A percentile compares a stretch with the other conserved stretches of the same genome.
phyloP scores from a whole-genome alignment of 2,113 vertebrate species.

The Aphyosemion australe region DNA sequence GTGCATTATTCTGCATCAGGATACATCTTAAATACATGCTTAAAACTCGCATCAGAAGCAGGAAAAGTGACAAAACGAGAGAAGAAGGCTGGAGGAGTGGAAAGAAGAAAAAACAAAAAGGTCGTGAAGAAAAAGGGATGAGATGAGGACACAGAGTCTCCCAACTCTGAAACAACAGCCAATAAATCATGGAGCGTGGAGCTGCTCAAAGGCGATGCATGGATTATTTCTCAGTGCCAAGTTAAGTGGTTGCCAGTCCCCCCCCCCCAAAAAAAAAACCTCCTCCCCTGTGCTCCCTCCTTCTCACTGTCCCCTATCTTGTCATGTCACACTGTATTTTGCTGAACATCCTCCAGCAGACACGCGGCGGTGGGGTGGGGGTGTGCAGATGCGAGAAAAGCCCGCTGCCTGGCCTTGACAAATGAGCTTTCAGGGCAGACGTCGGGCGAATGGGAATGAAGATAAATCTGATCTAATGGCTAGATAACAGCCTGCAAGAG shows the following conservation, averaged over 20 bases:
- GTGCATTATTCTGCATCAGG: too few relatives aligned
- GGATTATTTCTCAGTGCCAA: constrained; percentile 68
- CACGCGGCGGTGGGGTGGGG: constrained; percentile 20
- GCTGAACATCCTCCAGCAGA: constrained; percentile 68
- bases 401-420: constrained; percentile 77
- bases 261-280: constrained; percentile 29
- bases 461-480: constrained; percentile 80
- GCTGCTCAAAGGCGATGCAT: constrained; percentile 59
- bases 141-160: constrained; percentile 55
- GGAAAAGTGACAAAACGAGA: constrained; percentile 12
- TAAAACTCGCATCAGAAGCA: constrained; percentile 1
- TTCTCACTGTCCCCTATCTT: constrained; percentile 51
- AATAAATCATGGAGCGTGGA: constrained; percentile 67
- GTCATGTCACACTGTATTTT: constrained; percentile 75
- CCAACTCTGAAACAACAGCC: constrained; percentile 66
- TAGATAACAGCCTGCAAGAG: constrained; percentile 76
- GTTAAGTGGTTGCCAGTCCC: constrained; percentile 72
- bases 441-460: constrained; percentile 75
- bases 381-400: constrained; percentile 69
- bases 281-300: constrained; percentile 40
- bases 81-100: constrained; percentile 2
- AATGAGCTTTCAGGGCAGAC: constrained; percentile 78
- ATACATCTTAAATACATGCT: not conserved
- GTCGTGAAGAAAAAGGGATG: constrained; percentile 45
- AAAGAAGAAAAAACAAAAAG: constrained; percentile 18